Conservation (phyloP, 2,113 vertebrate species). For the Indicator maculatus region DNA sequence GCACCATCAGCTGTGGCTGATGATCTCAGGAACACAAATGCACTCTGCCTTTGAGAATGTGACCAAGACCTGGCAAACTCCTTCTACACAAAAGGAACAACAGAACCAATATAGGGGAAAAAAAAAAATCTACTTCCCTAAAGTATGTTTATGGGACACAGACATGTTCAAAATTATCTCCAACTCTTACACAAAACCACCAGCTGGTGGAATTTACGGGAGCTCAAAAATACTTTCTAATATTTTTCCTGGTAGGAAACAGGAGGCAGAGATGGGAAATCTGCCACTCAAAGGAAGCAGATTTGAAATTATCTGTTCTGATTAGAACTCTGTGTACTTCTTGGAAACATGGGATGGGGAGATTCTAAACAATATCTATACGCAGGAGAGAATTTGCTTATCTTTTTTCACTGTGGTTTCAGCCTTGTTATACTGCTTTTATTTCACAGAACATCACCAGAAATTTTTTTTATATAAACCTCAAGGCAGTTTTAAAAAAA, state of each 20-base stretch:
- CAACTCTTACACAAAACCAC: background rate
- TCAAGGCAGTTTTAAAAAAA: conserved; percentile 16
- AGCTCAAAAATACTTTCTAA: background rate
- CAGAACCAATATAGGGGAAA: background rate
- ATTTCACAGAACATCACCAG: background rate
- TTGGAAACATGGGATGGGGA: background rate
- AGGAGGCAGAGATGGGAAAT: conserved; percentile 25
- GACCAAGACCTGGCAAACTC: background rate
- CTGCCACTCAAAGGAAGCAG: conserved; percentile 22
- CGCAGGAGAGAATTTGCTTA: background rate
- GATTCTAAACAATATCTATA: background rate
- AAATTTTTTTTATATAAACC: conserved; percentile 4
- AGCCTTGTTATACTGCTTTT: background rate
- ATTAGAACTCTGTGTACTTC: conserved; percentile 12
- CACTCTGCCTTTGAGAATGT: background rate
- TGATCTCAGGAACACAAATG: background rate
- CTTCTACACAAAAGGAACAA: background rate
- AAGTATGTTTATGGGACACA: background rate
- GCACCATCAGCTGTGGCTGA: background rate
- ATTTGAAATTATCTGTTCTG: conserved; percentile 12
- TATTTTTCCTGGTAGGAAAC: background rate
- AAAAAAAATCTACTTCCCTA: background rate
- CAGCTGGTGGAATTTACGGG: background rate
- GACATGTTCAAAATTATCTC: accelerated
- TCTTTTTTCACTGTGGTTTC: background rate